These are phyloP conservation scores for Lacanobia wlatinum DNA, from an alignment of 2,888 invertebrate species.

Conservation along the genomic window DNA sequence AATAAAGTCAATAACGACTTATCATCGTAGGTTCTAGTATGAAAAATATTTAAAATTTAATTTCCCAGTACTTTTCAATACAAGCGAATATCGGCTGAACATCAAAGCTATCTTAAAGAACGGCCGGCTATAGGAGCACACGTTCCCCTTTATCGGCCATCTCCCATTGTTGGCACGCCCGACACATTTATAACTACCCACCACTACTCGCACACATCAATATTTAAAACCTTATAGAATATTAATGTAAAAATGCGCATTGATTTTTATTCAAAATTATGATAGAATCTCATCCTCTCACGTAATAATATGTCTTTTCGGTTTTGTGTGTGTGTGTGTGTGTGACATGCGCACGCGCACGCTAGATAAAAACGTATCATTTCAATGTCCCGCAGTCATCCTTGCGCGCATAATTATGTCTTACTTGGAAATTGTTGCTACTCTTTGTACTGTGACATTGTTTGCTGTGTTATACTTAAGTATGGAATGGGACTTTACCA, in stretches of 20 bases:
- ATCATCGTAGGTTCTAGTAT: too few species aligned
- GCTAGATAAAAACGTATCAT: slow-evolving; percentile 73
- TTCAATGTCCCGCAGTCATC: slow-evolving; percentile 70
- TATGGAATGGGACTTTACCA: slow-evolving; percentile 35
- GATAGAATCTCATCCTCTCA: slow-evolving; percentile 46
- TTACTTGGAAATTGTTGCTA: slow-evolving; percentile 66
- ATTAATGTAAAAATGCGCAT: slow-evolving; percentile 55
- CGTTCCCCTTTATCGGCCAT: slow-evolving; percentile 72
- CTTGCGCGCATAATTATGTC: slow-evolving; percentile 69
- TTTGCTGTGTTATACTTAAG: slow-evolving; percentile 37
- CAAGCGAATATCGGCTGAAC: slow-evolving; percentile 48
- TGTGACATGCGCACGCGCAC: slow-evolving; percentile 53
- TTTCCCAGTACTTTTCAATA: slow-evolving; percentile 34
- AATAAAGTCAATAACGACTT: not conserved
- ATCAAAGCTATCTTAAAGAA: slow-evolving; percentile 59
- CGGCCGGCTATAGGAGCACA: slow-evolving; percentile 54
- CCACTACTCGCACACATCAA: slow-evolving; percentile 49
- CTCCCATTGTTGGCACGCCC: slow-evolving; percentile 77
- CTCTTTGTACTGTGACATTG: slow-evolving; percentile 59
- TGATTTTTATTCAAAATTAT: slow-evolving; percentile 56
- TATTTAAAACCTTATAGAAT: slow-evolving; percentile 55
- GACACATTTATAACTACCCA: slow-evolving; percentile 64
- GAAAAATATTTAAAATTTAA: not conserved
- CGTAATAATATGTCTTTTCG: slow-evolving; percentile 26
- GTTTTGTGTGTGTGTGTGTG: slow-evolving; percentile 31